Evolutionary conservation across 2,113 vertebrate species (phyloP).

Genomic region (Colinus virginianus): DNA sequence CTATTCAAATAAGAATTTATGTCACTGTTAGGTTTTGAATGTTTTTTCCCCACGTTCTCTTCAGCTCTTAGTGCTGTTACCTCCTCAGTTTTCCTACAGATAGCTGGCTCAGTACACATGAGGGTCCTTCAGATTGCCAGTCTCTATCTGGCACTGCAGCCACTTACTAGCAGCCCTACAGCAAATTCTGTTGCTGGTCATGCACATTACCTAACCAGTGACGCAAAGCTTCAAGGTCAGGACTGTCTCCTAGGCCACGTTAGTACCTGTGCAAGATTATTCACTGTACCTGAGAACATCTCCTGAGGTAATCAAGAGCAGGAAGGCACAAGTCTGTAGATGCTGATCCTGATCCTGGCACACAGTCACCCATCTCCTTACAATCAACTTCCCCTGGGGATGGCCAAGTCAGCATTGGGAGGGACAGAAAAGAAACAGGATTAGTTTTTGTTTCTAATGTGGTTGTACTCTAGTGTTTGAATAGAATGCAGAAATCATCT

Average conservation of each 20-base stretch:
- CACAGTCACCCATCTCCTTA: conserved; percentile 92
- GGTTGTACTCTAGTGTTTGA: background rate
- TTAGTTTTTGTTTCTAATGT: background rate
- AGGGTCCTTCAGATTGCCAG: background rate
- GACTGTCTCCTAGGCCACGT: background rate
- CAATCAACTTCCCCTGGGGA: conserved; percentile 90
- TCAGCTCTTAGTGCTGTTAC: background rate
- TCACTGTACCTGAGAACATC: conserved; percentile 90
- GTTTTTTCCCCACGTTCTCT: background rate
- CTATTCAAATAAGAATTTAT: background rate
- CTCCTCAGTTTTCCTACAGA: background rate
- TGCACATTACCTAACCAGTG: background rate
- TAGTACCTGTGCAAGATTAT: background rate
- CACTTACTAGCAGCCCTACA: background rate
- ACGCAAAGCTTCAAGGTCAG: background rate
- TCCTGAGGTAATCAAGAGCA: conserved; percentile 93
- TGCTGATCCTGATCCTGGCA: conserved; percentile 81
- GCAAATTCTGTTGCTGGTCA: background rate
- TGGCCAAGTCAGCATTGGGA: background rate
- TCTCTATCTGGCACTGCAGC: background rate
- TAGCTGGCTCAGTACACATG: background rate
- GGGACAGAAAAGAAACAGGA: background rate
- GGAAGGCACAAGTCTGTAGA: conserved; percentile 97
- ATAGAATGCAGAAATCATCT: background rate
- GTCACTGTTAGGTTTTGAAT: background rate